Conservation (phyloP, 2,113 vertebrate species). For the Rhabdornis inornatus region DNA sequence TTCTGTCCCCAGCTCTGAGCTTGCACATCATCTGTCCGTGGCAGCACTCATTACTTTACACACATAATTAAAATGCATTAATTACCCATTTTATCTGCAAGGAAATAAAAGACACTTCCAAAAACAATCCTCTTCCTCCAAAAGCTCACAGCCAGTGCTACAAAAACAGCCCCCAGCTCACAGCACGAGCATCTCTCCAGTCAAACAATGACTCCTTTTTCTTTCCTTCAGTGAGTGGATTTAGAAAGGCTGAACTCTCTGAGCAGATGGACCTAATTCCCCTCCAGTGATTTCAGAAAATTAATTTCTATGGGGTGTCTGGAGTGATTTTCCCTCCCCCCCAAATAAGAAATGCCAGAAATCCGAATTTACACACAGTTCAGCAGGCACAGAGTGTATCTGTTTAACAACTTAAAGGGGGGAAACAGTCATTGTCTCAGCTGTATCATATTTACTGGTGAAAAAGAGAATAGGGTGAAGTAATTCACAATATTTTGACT, state of each 20-base stretch:
- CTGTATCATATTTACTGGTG: not conserved
- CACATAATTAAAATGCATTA: not conserved
- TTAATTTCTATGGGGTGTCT: not conserved
- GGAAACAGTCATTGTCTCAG: not conserved
- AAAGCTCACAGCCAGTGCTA: not conserved
- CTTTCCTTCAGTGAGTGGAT: not conserved
- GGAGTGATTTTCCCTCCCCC: not conserved
- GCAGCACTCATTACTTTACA: not conserved
- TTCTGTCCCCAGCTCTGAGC: not conserved
- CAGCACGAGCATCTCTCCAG: not conserved
- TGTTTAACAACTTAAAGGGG: not conserved
- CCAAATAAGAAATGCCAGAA: not conserved
- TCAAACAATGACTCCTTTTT: not conserved
- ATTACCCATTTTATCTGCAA: not conserved
- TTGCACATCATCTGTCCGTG: not conserved
- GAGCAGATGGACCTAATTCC: conserved; percentile 25
- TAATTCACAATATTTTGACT: not conserved
- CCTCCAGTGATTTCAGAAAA: not conserved
- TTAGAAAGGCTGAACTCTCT: not conserved
- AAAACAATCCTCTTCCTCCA: not conserved
- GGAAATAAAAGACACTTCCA: not conserved
- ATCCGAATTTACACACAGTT: not conserved
- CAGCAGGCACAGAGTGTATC: not conserved
- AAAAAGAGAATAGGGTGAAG: not conserved
- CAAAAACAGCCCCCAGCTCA: not conserved